Evolutionary conservation across 2,888 invertebrate species (phyloP).

Genomic region (Ecdyonurus torrentis): DNA sequence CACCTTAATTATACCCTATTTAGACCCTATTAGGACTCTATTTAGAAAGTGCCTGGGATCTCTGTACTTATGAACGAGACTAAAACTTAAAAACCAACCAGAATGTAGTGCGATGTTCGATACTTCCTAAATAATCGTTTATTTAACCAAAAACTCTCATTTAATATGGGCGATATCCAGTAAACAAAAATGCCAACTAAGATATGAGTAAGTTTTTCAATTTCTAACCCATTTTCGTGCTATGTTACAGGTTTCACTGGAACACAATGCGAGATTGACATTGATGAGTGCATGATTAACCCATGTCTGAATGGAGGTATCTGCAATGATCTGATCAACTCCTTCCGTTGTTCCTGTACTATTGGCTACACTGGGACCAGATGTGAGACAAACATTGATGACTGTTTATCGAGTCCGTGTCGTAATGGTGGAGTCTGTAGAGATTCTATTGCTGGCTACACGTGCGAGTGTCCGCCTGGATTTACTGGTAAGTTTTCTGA

Average conservation of each 20-base stretch:
- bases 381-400: constrained; percentile 81
- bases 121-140: no score
- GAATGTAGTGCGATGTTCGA: no score
- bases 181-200: no score
- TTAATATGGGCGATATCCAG: no score
- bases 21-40: no score
- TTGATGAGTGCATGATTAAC: constrained; percentile 73
- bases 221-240: constrained; percentile 1
- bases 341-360: constrained; percentile 74
- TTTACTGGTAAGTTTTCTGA: constrained; percentile 60
- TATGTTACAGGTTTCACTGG: constrained; percentile 58
- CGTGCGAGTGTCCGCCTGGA: constrained; percentile 79
- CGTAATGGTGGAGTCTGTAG: constrained; percentile 77
- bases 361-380: constrained; percentile 72
- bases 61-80: no score
- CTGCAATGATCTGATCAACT: constrained; percentile 75
- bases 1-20: no score
- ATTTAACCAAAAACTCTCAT: no score
- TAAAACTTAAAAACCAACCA: no score
- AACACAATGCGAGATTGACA: constrained; percentile 78
- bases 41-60: no score
- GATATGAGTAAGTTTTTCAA: no score
- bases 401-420: constrained; percentile 76
- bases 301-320: constrained; percentile 77
- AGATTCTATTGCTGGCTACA: constrained; percentile 78